A percentile compares a stretch with the other conserved stretches of the same genome.
These are phyloP conservation scores for Corythornis vintsioides DNA, from an alignment of 2,113 vertebrate genomes.

Conservation along the genomic window DNA sequence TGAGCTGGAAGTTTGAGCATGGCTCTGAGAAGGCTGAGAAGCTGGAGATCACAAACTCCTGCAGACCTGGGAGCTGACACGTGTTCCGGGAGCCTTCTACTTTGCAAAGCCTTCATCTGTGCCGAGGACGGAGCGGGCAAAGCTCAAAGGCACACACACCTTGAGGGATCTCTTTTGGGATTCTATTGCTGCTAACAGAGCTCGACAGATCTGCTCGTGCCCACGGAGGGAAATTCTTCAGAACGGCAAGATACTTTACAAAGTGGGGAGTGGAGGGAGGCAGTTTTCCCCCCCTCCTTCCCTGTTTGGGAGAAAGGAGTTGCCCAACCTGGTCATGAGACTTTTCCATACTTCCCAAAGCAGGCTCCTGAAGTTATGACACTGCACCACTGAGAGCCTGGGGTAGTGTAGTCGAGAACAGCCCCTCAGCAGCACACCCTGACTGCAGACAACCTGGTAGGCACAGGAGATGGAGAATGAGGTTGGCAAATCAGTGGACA, in stretches of 20 bases:
- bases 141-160: background rate
- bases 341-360: conserved; percentile 7
- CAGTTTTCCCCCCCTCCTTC: background rate
- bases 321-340: conserved; percentile 59
- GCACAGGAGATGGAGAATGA: conserved; percentile 69
- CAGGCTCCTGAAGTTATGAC: conserved; percentile 21
- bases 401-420: background rate
- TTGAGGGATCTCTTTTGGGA: background rate
- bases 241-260: rapidly evolving
- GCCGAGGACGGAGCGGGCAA: background rate
- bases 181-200: background rate
- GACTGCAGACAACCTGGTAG: background rate
- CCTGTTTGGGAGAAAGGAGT: conserved; percentile 19
- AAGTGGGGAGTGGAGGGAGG: background rate
- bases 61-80: background rate
- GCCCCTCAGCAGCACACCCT: background rate
- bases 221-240: background rate
- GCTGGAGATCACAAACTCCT: background rate
- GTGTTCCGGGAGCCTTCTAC: background rate
- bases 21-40: conserved; percentile 23
- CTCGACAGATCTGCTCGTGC: background rate
- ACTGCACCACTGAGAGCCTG: background rate
- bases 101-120: background rate
- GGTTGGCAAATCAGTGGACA: conserved; percentile 72
- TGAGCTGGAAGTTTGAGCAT: conserved; percentile 14